phyloP scores from a whole-genome alignment of 2,888 invertebrate genomes.

The Griposia aprilina region DNA sequence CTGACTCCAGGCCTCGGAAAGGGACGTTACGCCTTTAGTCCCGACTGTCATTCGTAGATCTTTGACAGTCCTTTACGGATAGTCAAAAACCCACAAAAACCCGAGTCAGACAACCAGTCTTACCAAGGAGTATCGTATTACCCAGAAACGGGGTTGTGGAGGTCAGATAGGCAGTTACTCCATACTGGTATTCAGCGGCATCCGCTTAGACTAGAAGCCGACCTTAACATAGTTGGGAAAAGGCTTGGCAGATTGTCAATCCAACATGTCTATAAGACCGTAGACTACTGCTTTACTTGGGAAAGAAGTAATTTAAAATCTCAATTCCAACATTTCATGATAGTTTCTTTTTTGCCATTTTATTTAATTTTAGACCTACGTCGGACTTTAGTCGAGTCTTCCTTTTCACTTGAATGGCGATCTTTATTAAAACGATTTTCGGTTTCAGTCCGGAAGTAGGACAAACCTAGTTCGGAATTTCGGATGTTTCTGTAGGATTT shows the following conservation, averaged over 20 bases:
- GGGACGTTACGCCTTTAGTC: neutral
- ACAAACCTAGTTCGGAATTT: slow-evolving; percentile 12
- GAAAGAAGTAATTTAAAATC: neutral
- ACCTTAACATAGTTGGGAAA: neutral
- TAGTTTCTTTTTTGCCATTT: neutral
- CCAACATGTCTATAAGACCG: neutral
- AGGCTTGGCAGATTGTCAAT: neutral
- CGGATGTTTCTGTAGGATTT: slow-evolving; percentile 6
- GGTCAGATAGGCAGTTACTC: too few relatives aligned
- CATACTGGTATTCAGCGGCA: neutral
- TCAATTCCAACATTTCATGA: neutral
- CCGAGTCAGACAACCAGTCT: too few relatives aligned
- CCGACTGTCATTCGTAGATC: neutral
- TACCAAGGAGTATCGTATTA: too few relatives aligned
- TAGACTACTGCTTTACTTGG: neutral
- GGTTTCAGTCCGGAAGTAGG: slow-evolving; percentile 8
- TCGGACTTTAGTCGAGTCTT: slow-evolving; percentile 5
- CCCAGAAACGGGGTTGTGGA: too few relatives aligned
- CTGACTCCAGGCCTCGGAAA: neutral
- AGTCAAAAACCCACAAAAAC: neutral
- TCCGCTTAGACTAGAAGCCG: neutral
- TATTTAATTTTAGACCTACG: neutral
- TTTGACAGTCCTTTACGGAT: neutral
- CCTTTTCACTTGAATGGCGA: rapidly evolving
- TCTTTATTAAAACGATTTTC: neutral